Conservation (phyloP, 2,888 invertebrate species). For the Zeuzera pyrina region DNA sequence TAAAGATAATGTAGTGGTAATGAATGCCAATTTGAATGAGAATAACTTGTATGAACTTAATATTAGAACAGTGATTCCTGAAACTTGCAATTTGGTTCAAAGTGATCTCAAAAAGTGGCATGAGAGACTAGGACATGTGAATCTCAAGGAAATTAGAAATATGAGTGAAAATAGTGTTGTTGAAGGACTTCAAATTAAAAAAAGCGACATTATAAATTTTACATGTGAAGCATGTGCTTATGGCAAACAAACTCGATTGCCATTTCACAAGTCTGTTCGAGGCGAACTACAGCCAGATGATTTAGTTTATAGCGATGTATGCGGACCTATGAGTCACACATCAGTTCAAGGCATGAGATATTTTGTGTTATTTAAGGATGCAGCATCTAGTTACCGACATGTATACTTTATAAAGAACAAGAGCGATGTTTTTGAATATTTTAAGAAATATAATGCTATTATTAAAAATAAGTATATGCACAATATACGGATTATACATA, state of each 20-base stretch:
- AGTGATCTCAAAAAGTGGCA: conserved; percentile 17
- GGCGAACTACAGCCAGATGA: conserved; percentile 16
- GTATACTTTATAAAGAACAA: conserved; percentile 22
- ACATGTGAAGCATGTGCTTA: conserved; percentile 18
- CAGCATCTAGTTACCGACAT: conserved; percentile 18
- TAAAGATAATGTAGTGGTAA: conserved; percentile 4
- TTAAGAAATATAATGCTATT: conserved; percentile 17
- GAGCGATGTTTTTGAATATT: conserved; percentile 18
- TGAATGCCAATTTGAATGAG: conserved; percentile 9
- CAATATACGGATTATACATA: conserved; percentile 17
- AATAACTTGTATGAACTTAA: conserved; percentile 18
- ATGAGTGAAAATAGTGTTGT: conserved; percentile 13
- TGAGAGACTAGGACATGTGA: conserved; percentile 16
- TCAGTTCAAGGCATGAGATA: conserved; percentile 18
- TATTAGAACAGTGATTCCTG: conserved; percentile 8
- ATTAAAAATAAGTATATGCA: conserved; percentile 18
- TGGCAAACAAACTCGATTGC: conserved; percentile 15
- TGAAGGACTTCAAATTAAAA: conserved; percentile 10
- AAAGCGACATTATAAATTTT: conserved; percentile 7
- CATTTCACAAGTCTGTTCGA: conserved; percentile 16
- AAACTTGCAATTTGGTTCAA: conserved; percentile 9
- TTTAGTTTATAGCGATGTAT: conserved; percentile 19
- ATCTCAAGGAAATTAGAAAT: conserved; percentile 14
- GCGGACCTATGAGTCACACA: conserved; percentile 16
- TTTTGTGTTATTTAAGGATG: conserved; percentile 22